These are phyloP conservation scores for Hedychridium roseum DNA, from an alignment of 2,888 invertebrate genomes.

Conservation along the genomic window DNA sequence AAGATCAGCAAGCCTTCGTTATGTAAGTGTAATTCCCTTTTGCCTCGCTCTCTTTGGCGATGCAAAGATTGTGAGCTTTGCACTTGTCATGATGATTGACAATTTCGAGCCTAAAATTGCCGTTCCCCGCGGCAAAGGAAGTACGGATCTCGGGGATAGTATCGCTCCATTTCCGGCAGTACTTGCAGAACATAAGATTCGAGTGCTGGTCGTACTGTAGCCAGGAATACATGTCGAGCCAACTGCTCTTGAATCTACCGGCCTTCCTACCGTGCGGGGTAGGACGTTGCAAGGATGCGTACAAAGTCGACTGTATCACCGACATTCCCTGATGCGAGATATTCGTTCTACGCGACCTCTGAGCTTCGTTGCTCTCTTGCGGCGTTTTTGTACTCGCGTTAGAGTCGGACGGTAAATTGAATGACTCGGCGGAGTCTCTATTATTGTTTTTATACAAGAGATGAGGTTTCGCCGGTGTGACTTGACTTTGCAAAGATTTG, in stretches of 20 bases:
- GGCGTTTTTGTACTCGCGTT: constrained; percentile 11
- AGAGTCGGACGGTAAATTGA: constrained; percentile 19
- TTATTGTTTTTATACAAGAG: constrained; percentile 17
- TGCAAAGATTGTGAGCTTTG: constrained; percentile 77
- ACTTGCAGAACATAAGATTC: constrained; percentile 78
- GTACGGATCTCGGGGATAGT: constrained; percentile 76
- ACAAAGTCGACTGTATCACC: constrained; percentile 51
- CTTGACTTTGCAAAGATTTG: constrained; percentile 20
- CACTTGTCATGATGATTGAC: constrained; percentile 82
- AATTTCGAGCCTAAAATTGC: constrained; percentile 79
- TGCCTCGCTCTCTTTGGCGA: constrained; percentile 63
- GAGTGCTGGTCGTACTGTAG: constrained; percentile 73
- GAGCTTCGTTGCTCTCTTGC: constrained; percentile 9
- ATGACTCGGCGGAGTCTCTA: constrained; percentile 7
- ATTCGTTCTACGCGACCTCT: constrained; percentile 22
- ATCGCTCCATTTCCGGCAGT: constrained; percentile 77
- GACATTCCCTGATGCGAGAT: constrained; percentile 50
- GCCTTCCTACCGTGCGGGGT: constrained; percentile 64
- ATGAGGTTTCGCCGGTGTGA: constrained; percentile 13
- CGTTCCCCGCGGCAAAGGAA: constrained; percentile 81
- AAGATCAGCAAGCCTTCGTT: constrained; percentile 23
- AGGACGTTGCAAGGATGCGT: constrained; percentile 35
- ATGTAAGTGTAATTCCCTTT: constrained; percentile 24
- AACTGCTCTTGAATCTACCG: constrained; percentile 73
- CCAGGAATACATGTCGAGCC: constrained; percentile 78